Percentiles rank a stretch among this genome's conserved stretches.
Evolutionary conservation across 2,888 invertebrate species (phyloP).

Genomic region (Yponomeuta evonymella): DNA sequence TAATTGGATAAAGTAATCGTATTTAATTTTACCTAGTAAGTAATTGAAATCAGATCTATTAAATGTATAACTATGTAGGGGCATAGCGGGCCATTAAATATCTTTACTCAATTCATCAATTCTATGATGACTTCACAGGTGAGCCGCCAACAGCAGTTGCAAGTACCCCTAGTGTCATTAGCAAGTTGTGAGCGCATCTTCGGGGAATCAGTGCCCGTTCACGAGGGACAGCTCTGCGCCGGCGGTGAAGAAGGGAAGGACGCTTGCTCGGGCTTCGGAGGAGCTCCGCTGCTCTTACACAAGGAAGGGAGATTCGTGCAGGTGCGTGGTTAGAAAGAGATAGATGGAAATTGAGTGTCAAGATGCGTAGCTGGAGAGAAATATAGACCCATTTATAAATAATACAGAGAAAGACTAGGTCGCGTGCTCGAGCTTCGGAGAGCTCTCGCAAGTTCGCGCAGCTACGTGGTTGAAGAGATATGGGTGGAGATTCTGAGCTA

Average conservation of each 20-base stretch:
- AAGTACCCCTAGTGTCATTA: slow-evolving; percentile 80
- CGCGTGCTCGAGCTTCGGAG: too few relatives aligned
- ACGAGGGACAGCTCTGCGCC: slow-evolving; percentile 81
- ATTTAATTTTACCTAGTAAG: too few relatives aligned
- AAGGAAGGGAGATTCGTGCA: slow-evolving; percentile 79
- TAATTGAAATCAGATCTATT: too few relatives aligned
- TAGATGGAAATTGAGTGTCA: neutral
- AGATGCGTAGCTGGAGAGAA: neutral
- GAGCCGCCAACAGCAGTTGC: slow-evolving; percentile 79
- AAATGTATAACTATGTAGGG: too few relatives aligned
- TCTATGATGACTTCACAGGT: slow-evolving; percentile 39
- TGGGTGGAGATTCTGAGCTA: too few relatives aligned
- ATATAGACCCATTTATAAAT: too few relatives aligned
- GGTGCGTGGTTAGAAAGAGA: slow-evolving; percentile 49
- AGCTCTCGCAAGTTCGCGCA: too few relatives aligned
- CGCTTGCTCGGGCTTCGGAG: slow-evolving; percentile 88
- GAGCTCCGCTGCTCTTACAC: slow-evolving; percentile 81
- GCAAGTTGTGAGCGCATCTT: slow-evolving; percentile 82
- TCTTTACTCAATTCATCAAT: neutral
- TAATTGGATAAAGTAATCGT: too few relatives aligned
- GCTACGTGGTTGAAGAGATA: too few relatives aligned
- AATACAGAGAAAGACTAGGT: too few relatives aligned
- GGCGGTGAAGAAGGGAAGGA: slow-evolving; percentile 84
- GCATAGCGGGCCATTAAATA: too few relatives aligned
- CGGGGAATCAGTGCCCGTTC: slow-evolving; percentile 79